Base-by-base conservation (phyloP, 1,140 invertebrate genomes). In the Drosophila repletoides region DNA sequence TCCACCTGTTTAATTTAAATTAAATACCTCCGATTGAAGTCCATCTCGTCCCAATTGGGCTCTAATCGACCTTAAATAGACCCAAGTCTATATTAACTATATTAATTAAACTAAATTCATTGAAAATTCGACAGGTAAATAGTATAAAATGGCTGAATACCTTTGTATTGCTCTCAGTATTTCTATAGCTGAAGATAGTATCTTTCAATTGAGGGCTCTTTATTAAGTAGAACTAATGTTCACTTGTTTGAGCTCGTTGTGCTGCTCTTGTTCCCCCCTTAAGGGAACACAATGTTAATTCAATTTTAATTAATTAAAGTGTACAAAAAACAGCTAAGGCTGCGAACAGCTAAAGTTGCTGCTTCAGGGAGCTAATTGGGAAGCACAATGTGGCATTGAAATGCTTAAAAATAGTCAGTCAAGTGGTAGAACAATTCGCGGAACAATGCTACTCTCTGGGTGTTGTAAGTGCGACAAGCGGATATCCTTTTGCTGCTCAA, bases 401-500 rank as follows among this genome's bases (percentile, higher is more conserved):
- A 51, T 45, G 29, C 28, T 29, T 41, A 10, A 52, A 70, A 65
- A 36, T 41, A 72, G 63, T 36, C 63, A 40, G 15, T 36, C 33
- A 67, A 55, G 29, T 68, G 49, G 34, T 53, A 22, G 43, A 74
- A 65, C 41, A 70, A 60, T 45, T 38, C n/a, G n/a, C n/a, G 40
- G 33, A 33, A 46, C 48, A 46, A 29, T 59, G 36, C 31, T 43
- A 64, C 43, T 29, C 61, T 28, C 53, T 51, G 38, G 75, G 67
- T 58, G n/a, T n/a, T n/a, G 71, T 68, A 86, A 84, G 71, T 79
- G 79, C 71, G 74, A 86, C 74, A 79, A 74, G 28, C 66, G 79
- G 80, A 84, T 75, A 68, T 84, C 79, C 80, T 74, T 51, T 66
- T 49, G 58, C 49, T 49, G 59, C 77, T 84, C 79, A 72, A 86